Base-by-base conservation (phyloP, 2,113 vertebrate species). In the Zapus hudsonius region DNA sequence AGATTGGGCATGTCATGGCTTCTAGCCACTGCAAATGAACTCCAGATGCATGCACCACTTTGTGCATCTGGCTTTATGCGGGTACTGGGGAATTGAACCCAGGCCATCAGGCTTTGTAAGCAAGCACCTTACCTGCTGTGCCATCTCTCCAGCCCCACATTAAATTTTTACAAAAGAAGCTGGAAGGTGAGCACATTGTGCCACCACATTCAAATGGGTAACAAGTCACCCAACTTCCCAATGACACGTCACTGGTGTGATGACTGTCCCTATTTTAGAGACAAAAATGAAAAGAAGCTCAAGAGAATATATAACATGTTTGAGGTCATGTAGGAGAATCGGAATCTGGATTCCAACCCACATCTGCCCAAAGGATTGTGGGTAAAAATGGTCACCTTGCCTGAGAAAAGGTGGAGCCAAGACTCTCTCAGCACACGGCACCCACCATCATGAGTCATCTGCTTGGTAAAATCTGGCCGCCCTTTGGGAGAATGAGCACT, bases 161-260 rank as follows among this genome's bases (percentile, higher is more conserved):
- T 52, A 52, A 52, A 8, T 52, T 52, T 52, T 52, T 52, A 52
- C 10, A 11, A 38, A 7, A 55, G 42, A 47, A 59, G 63, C 69
- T 47, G 61, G 64, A 67, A 42, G 40, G 70, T 33, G 23, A 23
- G 22, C 5, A 0, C 87, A 4, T 47, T 44, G 22, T 1, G 2
- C 25, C 9, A 23, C 23, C 44, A 29, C 33, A 29, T n/a, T 27
- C 64, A 7, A 9, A 31, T 17, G 33, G 12, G 63, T 31, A 23
- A 1, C 3, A 25, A 0, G 27, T 31, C n/a, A 25, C n/a, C 16
- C 2, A 3, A 12, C 78, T 20, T 72, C 67, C 64, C 38, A 25
- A 3, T 3, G 11, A 19, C n/a, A 1, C 29, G 75, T 23, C 9
- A 5, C 13, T 17, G 7, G 7, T 38, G 0, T 6, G 1, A 63